Percentiles rank a stretch among this genome's conserved stretches.
These are phyloP conservation scores for Acrossocheilus fasciatus DNA, from an alignment of 2,797 vertebrate genomes.

Conservation along the genomic window DNA sequence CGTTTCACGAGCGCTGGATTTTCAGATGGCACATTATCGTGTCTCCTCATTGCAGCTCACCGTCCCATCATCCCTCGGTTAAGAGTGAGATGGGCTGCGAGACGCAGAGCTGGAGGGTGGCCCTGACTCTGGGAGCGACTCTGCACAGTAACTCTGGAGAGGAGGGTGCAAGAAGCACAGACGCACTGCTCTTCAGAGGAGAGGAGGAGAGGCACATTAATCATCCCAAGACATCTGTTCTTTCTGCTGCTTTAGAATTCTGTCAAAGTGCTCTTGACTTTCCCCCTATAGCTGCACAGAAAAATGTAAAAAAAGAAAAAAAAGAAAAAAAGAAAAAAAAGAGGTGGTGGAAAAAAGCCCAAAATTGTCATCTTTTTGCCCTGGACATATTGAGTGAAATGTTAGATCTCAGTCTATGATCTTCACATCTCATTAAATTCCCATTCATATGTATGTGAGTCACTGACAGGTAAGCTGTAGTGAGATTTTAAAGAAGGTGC, in stretches of 20 bases:
- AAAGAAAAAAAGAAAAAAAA: conserved; percentile 26
- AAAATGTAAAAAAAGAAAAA: conserved; percentile 6
- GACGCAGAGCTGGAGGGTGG: conserved; percentile 26
- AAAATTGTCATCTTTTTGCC: conserved; percentile 66
- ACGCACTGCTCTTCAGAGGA: conserved; percentile 71
- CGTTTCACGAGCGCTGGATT: not conserved
- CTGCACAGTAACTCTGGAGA: conserved; percentile 47
- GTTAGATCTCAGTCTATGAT: conserved; percentile 65
- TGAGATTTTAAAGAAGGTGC: not conserved
- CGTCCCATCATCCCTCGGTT: conserved; percentile 23
- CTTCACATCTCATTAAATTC: conserved; percentile 51
- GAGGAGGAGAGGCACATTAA: conserved; percentile 77
- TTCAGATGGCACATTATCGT: conserved; percentile 28
- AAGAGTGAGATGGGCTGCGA: conserved; percentile 17
- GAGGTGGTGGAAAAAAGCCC: conserved; percentile 46
- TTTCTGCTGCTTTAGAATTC: conserved; percentile 79
- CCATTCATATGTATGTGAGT: conserved; percentile 4
- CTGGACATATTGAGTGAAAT: conserved; percentile 69
- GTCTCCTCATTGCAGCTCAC: conserved; percentile 6
- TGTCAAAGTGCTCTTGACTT: conserved; percentile 72
- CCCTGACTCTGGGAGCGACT: conserved; percentile 59
- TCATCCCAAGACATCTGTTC: conserved; percentile 83
- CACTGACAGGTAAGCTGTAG: not conserved
- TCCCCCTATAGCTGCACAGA: conserved; percentile 24
- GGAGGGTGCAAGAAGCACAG: conserved; percentile 68